Percentiles rank a stretch among this genome's conserved stretches.
phyloP scores from a whole-genome alignment of 1,140 invertebrate genomes.

The Euura saliciscinereae region DNA sequence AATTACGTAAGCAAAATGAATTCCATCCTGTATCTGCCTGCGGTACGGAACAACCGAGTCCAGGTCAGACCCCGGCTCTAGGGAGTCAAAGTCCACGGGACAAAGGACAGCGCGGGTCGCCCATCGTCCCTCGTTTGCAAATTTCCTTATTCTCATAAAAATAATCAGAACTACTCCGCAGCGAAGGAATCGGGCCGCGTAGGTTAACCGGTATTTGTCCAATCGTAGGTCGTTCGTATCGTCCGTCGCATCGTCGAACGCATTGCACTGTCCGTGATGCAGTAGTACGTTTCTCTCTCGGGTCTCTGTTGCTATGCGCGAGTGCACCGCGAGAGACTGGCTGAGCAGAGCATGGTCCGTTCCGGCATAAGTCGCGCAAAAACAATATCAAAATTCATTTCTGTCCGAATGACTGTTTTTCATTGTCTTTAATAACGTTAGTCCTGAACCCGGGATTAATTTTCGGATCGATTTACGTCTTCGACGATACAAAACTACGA shows the following conservation, averaged over 20 bases:
- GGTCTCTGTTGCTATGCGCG: conserved; percentile 50
- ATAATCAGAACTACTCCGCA: neutral
- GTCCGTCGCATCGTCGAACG: neutral
- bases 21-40: neutral
- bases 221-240: conserved; percentile 9
- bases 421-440: too few relatives aligned
- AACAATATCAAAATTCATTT: neutral
- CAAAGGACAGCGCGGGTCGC: neutral
- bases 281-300: conserved; percentile 19
- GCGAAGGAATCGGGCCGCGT: neutral
- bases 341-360: neutral
- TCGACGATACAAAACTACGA: too few relatives aligned
- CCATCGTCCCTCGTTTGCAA: too few relatives aligned
- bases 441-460: too few relatives aligned
- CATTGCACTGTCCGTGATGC: conserved; percentile 6
- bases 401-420: too few relatives aligned
- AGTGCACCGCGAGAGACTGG: conserved; percentile 34
- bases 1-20: neutral
- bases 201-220: neutral
- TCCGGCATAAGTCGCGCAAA: neutral
- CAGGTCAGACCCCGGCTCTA: neutral
- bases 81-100: neutral
- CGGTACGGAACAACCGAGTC: neutral
- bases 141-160: too few relatives aligned
- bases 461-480: too few relatives aligned